Conservation (phyloP, 2,888 invertebrate genomes). For the Drosophila affinis region DNA sequence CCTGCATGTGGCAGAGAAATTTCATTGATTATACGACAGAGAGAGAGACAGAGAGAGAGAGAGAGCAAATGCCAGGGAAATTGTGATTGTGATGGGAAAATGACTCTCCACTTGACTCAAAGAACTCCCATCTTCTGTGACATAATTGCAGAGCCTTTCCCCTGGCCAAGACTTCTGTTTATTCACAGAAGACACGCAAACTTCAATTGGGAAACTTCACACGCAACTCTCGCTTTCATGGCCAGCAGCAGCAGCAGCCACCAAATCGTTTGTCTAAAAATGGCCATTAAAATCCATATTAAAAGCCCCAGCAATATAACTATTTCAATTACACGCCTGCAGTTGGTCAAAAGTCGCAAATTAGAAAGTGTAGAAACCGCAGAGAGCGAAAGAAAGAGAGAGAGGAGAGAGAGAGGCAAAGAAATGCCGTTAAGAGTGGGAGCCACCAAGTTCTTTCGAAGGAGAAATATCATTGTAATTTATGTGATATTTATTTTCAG, state of each 20-base stretch:
- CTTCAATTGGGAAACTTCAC: constrained; percentile 42
- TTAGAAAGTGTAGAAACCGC: constrained; percentile 64
- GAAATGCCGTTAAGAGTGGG: not conserved
- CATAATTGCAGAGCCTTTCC: constrained; percentile 29
- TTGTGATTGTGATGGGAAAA: constrained; percentile 13
- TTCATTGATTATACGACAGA: constrained; percentile 32
- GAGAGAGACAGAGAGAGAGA: constrained; percentile 1
- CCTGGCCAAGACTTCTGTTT: not conserved
- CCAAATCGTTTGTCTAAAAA: constrained; percentile 20
- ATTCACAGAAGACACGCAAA: constrained; percentile 29
- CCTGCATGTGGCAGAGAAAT: constrained; percentile 37
- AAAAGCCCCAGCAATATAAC: constrained; percentile 20
- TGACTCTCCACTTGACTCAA: constrained; percentile 10
- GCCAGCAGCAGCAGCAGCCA: constrained; percentile 3
- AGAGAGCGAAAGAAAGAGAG: not conserved
- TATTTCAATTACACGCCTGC: constrained; percentile 30
- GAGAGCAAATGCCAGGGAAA: constrained; percentile 14
- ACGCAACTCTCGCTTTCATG: constrained; percentile 76
- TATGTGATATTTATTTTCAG: constrained; percentile 41
- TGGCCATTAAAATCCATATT: constrained; percentile 46
- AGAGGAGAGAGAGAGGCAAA: constrained; percentile 1
- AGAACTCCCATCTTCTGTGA: constrained; percentile 7
- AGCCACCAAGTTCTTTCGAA: constrained; percentile 53
- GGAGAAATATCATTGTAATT: constrained; percentile 49
- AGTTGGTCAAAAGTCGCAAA: constrained; percentile 50